Evolutionary conservation across 2,797 vertebrate species (phyloP).

Genomic region (Erethizon dorsatum): DNA sequence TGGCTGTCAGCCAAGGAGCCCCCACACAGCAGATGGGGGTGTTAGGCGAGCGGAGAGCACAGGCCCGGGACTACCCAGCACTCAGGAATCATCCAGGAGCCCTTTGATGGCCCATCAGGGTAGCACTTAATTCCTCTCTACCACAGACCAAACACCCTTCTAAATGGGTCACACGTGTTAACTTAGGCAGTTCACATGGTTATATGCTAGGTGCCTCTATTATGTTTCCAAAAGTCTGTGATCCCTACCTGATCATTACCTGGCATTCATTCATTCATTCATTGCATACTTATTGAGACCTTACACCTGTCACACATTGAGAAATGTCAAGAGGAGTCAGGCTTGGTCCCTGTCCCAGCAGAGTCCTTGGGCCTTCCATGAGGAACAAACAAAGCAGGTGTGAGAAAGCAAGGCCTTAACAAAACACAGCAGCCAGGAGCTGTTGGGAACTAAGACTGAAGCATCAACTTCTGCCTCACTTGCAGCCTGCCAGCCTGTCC

Average conservation of each 20-base stretch:
- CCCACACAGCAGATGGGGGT: background rate
- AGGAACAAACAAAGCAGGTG: background rate
- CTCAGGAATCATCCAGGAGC: background rate
- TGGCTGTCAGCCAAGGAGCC: background rate
- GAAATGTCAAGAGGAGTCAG: background rate
- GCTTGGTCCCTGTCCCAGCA: background rate
- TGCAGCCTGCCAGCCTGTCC: background rate
- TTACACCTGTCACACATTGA: background rate
- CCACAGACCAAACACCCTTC: background rate
- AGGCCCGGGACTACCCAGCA: background rate
- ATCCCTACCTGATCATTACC: background rate
- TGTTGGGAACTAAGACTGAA: background rate
- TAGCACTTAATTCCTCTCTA: background rate
- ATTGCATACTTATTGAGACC: background rate
- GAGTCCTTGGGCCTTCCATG: background rate
- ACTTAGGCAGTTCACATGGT: constrained; percentile 10
- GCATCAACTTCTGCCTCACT: background rate
- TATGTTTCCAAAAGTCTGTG: background rate
- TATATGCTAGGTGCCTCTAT: background rate
- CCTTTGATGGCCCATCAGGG: background rate
- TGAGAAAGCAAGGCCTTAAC: background rate
- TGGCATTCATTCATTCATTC: background rate
- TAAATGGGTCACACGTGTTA: constrained; percentile 4
- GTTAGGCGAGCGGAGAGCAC: background rate
- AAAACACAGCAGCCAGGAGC: constrained; percentile 27